These are phyloP conservation scores for Tetramorium bicarinatum DNA, from an alignment of 2,888 invertebrate species.

Conservation along the genomic window DNA sequence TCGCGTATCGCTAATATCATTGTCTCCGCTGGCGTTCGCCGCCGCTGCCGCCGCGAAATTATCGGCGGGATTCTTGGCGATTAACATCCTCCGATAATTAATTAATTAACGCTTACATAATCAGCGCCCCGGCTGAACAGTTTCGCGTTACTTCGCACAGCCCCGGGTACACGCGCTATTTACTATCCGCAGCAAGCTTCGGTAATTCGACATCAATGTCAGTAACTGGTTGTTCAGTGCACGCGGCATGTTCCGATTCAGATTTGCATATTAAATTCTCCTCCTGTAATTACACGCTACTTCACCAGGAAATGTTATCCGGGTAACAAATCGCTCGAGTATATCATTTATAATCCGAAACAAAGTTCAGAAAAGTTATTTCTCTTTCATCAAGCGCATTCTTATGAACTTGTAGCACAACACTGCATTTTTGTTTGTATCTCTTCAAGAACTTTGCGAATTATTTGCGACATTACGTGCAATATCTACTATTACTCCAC, in stretches of 20 bases:
- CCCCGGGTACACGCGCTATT: background rate
- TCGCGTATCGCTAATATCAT: constrained; percentile 8
- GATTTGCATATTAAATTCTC: constrained; percentile 4
- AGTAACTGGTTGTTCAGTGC: constrained; percentile 3
- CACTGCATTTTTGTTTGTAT: background rate
- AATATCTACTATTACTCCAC: background rate
- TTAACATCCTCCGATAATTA: constrained; percentile 28
- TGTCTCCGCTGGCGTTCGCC: background rate
- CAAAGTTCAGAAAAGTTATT: constrained; percentile 13
- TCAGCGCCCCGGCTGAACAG: background rate
- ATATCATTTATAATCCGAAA: constrained; percentile 6
- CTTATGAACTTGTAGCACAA: background rate
- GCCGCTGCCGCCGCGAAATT: background rate
- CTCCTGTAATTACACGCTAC: background rate
- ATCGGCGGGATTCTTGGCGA: background rate
- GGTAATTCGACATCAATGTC: constrained; percentile 25
- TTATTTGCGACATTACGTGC: background rate
- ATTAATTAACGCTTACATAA: constrained; percentile 38
- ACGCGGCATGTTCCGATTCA: background rate
- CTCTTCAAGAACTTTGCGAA: background rate
- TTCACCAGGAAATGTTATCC: background rate
- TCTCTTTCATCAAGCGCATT: background rate
- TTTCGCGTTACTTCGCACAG: background rate
- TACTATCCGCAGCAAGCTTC: background rate
- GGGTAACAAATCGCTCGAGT: background rate